Evolutionary conservation across 2,888 invertebrate species (phyloP).

Genomic region (Pseudoips prasinana): DNA sequence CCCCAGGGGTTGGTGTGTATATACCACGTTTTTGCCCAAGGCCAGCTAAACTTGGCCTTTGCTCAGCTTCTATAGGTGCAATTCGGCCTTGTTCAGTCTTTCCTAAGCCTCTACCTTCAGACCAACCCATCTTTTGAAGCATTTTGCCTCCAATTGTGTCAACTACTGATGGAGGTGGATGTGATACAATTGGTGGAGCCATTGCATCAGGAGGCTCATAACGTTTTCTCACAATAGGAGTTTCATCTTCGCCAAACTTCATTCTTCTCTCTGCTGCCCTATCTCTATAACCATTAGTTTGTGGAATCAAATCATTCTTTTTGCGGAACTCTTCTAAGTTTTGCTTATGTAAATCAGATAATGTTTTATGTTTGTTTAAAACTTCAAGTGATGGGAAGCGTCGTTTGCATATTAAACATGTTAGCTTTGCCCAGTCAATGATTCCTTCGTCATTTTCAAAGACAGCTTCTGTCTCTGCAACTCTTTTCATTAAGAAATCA

Average conservation of each 20-base stretch:
- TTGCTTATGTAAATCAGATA: conserved; percentile 97
- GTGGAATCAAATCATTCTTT: conserved; percentile 57
- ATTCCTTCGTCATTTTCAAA: conserved; percentile 89
- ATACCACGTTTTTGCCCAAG: conserved; percentile 91
- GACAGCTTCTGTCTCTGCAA: conserved; percentile 67
- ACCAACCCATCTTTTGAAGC: conserved; percentile 99
- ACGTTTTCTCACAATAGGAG: conserved; percentile 68
- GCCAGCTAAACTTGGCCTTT: conserved; percentile 89
- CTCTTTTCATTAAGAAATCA: conserved; percentile 65
- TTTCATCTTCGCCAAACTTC: conserved; percentile 95
- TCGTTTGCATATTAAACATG: conserved; percentile 97
- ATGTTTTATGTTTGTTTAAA: conserved; percentile 93
- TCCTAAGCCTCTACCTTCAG: conserved; percentile 97
- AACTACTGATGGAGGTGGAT: conserved; percentile 85
- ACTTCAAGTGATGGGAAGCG: conserved; percentile 96
- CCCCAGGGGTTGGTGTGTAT: conserved; percentile 90
- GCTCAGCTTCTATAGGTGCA: conserved; percentile 92
- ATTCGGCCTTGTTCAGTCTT: conserved; percentile 96
- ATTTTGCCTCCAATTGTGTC: conserved; percentile 97
- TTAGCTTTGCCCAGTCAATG: conserved; percentile 93
- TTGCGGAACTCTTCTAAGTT: conserved; percentile 85
- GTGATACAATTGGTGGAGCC: conserved; percentile 78
- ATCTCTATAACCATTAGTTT: conserved; percentile 89
- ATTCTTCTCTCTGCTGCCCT: conserved; percentile 97
- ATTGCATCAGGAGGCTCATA: conserved; percentile 55